Evolutionary conservation across 2,888 invertebrate genomes (phyloP), one percentile per base, ranked within the genome.

Genomic region (Nomada goodeniana): DNA sequence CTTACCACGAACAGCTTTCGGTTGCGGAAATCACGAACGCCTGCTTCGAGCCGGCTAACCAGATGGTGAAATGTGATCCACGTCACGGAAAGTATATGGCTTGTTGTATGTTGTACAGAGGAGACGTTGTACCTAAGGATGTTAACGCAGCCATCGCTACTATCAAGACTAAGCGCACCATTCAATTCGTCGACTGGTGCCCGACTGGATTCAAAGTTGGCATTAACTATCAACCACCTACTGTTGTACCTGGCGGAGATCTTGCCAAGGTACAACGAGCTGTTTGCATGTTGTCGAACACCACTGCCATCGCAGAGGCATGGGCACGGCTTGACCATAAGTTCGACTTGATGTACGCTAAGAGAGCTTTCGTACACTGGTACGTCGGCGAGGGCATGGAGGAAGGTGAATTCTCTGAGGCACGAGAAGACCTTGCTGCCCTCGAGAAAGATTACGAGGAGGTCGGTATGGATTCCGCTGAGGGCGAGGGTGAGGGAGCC

Each of bases 231-330:
- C 98, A 98, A 94, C 98, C 98, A 83, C 98, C 98, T 63, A 98
- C 98, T 88, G 98, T 98, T 42, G 98, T 98, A 71, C 98, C 98
- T 18, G 98, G 98, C 10, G 98, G 98, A 57, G 98, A 98, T 94
- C 94, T 98, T 94, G 98, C 98, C 86, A 98, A 98, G 95, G 98
- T 98, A 59, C 98, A 98, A 94, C 97, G 99, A 91, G 98, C 98
- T 88, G 98, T 99, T 29, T 99, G 98, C 96, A 99, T 99, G 98
- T 96, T 99, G 95, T 98, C 98, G 93, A 99, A 98, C 95, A 99
- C 98, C 88, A 99, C 98, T 15, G 98, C 98, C 90, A 98, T 99
- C 94, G 98, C 98, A 20, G 98, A 98, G 94, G 98, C 98, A 57
- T 99, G 98, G 98, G 98, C 98, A 36, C 96, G 98, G 92, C 96